Evolutionary conservation across 2,797 vertebrate genomes (phyloP), one percentile per base, ranked within the genome.

Genomic region (Lepus oiostolus): DNA sequence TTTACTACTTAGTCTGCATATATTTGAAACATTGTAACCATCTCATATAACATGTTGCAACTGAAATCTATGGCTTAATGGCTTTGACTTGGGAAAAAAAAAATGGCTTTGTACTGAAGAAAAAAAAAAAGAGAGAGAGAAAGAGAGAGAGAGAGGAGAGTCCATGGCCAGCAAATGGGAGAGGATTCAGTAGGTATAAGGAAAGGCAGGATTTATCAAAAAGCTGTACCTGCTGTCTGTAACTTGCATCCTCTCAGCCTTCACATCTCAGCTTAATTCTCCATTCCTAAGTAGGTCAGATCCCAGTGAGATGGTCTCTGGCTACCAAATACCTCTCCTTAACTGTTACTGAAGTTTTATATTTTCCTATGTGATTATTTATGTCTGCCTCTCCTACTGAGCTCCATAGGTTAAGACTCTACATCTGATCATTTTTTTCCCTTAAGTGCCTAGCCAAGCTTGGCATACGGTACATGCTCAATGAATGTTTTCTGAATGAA

Each of bases 401-500:
- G 16, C 19, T 67, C 26, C 38, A 5, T 2, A 80, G n/a, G 65
- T 77, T 77, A 93, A 91, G 76, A 14, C 35, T 26, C 21, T 71
- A 3, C 21, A 63, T 71, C 72, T 80, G 62, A 62, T 77, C 50
- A 75, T 26, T 42, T 19, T 54, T 90, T 63, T 88, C 62, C 54
- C 58, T 75, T 52, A 71, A 71, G 71, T 65, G 52, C 70, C 19
- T 47, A 84, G 80, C 35, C 42, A 58, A 26, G 67, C 70, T 35
- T 70, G 24, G 74, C 65, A 74, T 42, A 62, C 6, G 50, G 71
- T 1, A 28, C 60, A 50, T 28, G 12, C 58, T 85, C 85, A 71
- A n/a, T 47, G 38, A 82, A 75, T 79, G 75, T 75, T 52, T 91
- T 30, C 38, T 68, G 35, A 94, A 93, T 62, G n/a, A 87, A 72